Base-by-base conservation (phyloP, 2,113 vertebrate species). In the Callospermophilus lateralis region DNA sequence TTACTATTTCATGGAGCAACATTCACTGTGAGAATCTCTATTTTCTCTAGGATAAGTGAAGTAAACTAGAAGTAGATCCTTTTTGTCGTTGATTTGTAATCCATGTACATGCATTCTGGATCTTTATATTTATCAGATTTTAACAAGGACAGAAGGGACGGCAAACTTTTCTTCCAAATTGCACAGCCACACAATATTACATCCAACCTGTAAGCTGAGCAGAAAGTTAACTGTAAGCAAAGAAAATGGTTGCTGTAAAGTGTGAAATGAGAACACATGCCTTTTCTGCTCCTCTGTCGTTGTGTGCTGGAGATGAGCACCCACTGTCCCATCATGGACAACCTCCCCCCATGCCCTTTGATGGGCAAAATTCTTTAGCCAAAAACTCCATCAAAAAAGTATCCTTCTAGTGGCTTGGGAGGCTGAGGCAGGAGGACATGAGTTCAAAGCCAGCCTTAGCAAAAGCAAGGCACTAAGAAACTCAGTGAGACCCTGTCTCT, bases 41-140 rank as follows among this genome's bases (percentile, higher is more conserved):
- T 83, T 89, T 89, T 67, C 16, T 37, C 51, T 53, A 77, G 13
- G 4, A 45, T 85, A 42, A 76, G 6, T 58, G 26, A 76, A 89
- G 61, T 83, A 74, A 55, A 32, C 55, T 51, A 94, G 58, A 74
- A 67, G 26, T 6, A 61, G 34, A 22, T 34, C 24, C 32, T 15
- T 92, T 72, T 65, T 37, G 4, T n/a, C 92, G 92, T 79, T 76
- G 7, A 83, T 48, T 88, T 89, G 88, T 78, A 93, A 79, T 74
- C 63, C 10, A 26, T 30, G 77, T 45, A 53, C 15, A 37, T 48
- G n/a, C 6, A 39, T 61, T 53, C 26, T 16, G 22, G 84, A 30
- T 86, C 39, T 81, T 95, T 89, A 42, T 65, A 26, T 20, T 94
- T 77, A 28, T 34, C 79, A 37, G 61, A 73, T 70, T 88, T 85